Evolutionary conservation across 1,140 invertebrate genomes (phyloP).

Genomic region (Amyelois transitella): DNA sequence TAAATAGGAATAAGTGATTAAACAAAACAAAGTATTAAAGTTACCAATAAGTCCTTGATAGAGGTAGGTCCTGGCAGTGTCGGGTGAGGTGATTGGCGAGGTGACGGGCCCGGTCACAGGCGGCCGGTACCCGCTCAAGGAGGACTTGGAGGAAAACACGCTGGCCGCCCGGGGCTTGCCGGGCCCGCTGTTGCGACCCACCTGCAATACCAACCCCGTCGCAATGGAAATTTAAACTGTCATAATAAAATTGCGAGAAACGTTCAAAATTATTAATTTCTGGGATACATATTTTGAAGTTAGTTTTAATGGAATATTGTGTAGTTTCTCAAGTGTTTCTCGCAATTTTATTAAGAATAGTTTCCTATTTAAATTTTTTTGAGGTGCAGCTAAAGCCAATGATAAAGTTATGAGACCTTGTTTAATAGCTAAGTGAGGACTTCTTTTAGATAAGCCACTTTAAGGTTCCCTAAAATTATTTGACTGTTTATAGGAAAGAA

Average conservation of each 20-base stretch:
- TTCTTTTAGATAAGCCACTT: no score
- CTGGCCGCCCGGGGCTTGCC: constrained; percentile 88
- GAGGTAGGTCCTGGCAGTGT: constrained; percentile 90
- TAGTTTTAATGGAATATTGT: no score
- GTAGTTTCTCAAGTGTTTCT: no score
- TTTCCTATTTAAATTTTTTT: no score
- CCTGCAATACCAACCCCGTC: not conserved
- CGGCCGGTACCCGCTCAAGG: constrained; percentile 90
- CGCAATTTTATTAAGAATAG: no score
- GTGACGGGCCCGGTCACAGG: constrained; percentile 91
- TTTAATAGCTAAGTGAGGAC: no score
- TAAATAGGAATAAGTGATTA: not conserved
- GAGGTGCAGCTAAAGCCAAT: no score
- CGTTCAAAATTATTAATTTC: not conserved
- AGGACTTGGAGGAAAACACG: constrained; percentile 95
- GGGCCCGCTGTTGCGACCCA: constrained; percentile 24
- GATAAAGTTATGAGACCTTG: no score
- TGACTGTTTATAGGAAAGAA: no score
- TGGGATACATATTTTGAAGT: no score
- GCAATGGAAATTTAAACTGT: not conserved
- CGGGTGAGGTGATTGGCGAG: constrained; percentile 87
- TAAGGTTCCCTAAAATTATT: no score
- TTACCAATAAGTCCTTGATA: constrained; percentile 88
- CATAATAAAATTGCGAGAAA: not conserved
- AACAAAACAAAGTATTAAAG: not conserved